Percentiles rank a stretch among this genome's conserved stretches.
phyloP scores from a whole-genome alignment of 2,797 vertebrate genomes.

The Sebastes taczanowskii region DNA sequence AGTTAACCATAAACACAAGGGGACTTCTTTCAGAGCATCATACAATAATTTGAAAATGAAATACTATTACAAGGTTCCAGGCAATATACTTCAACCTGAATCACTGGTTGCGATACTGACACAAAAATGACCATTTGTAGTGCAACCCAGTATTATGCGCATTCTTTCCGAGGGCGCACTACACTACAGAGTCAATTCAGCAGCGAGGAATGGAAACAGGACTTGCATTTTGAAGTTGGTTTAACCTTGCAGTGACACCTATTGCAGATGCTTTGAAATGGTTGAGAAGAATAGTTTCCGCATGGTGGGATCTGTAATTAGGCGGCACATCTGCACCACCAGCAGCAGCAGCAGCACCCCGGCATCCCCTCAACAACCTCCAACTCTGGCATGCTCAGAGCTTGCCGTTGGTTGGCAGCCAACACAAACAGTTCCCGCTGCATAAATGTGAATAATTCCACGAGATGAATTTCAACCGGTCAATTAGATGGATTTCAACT shows the following conservation, averaged over 20 bases:
- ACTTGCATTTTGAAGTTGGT: constrained; percentile 71
- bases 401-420: constrained; percentile 67
- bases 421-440: constrained; percentile 72
- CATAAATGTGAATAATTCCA: constrained; percentile 70
- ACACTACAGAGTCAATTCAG: constrained; percentile 40
- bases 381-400: constrained; percentile 50
- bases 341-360: constrained; percentile 29
- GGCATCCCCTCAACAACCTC: constrained; percentile 42
- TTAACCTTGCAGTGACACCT: constrained; percentile 82
- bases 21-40: not conserved
- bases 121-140: constrained; percentile 27
- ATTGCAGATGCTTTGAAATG: constrained; percentile 78
- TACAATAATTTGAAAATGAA: constrained; percentile 2
- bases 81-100: constrained; percentile 3
- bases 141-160: not conserved
- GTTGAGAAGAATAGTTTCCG: constrained; percentile 78
- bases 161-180: constrained; percentile 9
- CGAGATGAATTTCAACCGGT: constrained; percentile 66
- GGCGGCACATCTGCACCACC: constrained; percentile 76
- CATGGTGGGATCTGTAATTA: constrained; percentile 77
- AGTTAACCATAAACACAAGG: constrained; percentile 10
- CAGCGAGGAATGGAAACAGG: constrained; percentile 53
- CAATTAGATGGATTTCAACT: constrained; percentile 72
- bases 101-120: not conserved
- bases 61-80: not conserved